Percentiles rank a stretch among this genome's conserved stretches.
These are phyloP conservation scores for Serilophus lunatus DNA, from an alignment of 2,113 vertebrate genomes.

Conservation along the genomic window DNA sequence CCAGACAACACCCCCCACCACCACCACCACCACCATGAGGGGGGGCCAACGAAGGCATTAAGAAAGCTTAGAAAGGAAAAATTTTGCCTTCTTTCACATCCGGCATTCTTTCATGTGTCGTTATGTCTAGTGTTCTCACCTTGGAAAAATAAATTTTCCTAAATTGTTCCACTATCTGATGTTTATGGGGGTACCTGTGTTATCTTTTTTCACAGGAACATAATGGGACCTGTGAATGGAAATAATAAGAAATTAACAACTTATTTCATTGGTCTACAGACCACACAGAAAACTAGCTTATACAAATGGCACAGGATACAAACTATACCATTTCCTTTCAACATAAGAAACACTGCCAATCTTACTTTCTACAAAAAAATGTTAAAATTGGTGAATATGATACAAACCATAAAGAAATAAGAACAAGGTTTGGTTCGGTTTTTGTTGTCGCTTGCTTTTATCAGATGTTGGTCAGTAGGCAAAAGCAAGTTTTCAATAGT, in stretches of 20 bases:
- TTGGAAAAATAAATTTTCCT: too few species aligned
- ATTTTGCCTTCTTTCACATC: too few species aligned
- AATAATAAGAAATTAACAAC: not conserved
- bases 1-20: too few species aligned
- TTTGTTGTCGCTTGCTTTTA: not conserved
- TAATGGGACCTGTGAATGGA: not conserved
- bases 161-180: too few species aligned
- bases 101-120: not conserved
- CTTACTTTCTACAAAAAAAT: not conserved
- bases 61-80: too few species aligned
- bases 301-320: not conserved
- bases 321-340: not conserved
- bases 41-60: too few species aligned
- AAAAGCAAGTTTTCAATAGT: not conserved
- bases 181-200: too few species aligned
- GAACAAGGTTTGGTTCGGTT: not conserved
- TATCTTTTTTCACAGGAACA: not conserved
- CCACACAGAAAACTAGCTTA: not conserved
- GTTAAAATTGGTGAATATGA: not conserved
- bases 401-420: not conserved
- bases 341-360: not conserved
- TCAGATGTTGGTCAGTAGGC: not conserved
- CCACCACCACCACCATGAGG: too few species aligned
- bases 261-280: not conserved
- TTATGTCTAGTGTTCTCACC: too few species aligned